Conservation (phyloP, 2,113 vertebrate genomes). For the Phyllostomus discolor region DNA sequence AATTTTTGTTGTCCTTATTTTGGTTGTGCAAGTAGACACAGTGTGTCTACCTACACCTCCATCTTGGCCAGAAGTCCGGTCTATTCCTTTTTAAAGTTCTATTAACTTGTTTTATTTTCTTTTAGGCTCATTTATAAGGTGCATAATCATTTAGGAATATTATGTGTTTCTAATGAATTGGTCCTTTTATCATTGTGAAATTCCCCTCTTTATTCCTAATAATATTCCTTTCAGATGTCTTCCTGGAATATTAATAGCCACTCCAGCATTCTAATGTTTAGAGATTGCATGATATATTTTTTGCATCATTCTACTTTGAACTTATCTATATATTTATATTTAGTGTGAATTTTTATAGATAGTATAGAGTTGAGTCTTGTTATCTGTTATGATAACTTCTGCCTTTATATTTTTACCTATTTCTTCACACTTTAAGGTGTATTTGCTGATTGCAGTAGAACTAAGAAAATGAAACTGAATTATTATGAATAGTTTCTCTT, state of each 20-base stretch:
- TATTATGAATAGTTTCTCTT: neutral
- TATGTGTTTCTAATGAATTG: neutral
- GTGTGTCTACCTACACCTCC: too few species aligned
- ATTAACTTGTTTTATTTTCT: neutral
- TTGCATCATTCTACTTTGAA: neutral
- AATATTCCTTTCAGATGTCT: neutral
- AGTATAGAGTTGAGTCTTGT: neutral
- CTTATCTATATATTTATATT: neutral
- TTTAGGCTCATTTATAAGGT: neutral
- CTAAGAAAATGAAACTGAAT: neutral
- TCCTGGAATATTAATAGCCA: neutral
- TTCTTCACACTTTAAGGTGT: neutral
- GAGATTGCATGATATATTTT: neutral
- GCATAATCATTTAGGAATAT: neutral
- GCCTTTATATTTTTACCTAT: neutral
- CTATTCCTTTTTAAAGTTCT: neutral
- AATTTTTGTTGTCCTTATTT: too few species aligned
- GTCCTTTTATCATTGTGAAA: neutral
- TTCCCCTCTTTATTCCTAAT: neutral
- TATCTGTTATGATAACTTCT: neutral
- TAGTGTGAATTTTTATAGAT: slow-evolving; percentile 1
- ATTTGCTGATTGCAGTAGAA: neutral
- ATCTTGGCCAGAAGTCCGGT: too few species aligned
- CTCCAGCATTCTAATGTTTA: neutral
- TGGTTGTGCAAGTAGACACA: too few species aligned